These are phyloP conservation scores for Stigmatopora argus DNA, from an alignment of 2,113 vertebrate species.

Conservation along the genomic window DNA sequence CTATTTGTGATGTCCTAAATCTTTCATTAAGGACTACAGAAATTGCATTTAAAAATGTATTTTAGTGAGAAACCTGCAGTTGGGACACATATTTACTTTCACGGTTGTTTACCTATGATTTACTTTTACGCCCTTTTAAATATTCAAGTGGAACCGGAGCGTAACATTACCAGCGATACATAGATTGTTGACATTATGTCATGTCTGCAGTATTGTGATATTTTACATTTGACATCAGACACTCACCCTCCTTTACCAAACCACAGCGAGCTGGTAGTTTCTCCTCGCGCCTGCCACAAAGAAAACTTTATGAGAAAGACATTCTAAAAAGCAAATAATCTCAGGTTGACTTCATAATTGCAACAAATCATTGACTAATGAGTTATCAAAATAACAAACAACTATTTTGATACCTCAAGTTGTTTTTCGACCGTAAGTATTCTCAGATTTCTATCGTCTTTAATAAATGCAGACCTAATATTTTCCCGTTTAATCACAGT, in stretches of 20 bases:
- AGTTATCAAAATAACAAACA: not conserved
- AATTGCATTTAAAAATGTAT: no score
- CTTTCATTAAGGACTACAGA: no score
- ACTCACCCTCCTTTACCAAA: slow-evolving; percentile 95
- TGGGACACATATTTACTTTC: no score
- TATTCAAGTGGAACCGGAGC: slow-evolving; percentile 4
- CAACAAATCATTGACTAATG: no score
- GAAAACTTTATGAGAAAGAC: not conserved
- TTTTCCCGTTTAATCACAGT: no score
- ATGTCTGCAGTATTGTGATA: not conserved
- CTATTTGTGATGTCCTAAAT: no score
- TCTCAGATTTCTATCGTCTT: no score
- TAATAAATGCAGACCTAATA: no score
- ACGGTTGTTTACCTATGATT: no score
- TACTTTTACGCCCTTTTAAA: not conserved
- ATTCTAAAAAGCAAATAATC: not conserved
- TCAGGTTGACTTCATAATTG: not conserved
- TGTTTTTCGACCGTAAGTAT: no score
- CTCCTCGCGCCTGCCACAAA: slow-evolving; percentile 83
- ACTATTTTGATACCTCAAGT: no score
- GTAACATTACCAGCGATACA: slow-evolving; percentile 2
- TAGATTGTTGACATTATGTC: not conserved
- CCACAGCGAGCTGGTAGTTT: slow-evolving; percentile 87
- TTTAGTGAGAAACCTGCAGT: no score
- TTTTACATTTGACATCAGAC: not conserved